Percentiles rank a stretch among this genome's conserved stretches.
phyloP scores from a whole-genome alignment of 2,888 invertebrate genomes.

The Serripes groenlandicus region DNA sequence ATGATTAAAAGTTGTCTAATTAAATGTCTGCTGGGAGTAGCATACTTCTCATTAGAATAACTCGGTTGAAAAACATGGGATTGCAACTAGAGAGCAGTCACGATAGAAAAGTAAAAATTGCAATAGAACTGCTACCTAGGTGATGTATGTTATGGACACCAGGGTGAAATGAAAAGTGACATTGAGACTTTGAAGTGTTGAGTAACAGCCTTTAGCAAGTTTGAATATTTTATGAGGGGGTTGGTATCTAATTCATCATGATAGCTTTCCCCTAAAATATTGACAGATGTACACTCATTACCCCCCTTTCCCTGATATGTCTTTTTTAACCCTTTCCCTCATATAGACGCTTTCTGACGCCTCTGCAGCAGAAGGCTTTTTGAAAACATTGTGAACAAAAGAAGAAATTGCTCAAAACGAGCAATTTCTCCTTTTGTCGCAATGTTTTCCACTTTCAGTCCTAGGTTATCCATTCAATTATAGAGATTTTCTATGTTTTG shows the following conservation, averaged over 20 bases:
- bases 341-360: too few relatives aligned
- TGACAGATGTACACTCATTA: not conserved
- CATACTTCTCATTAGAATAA: too few relatives aligned
- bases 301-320: too few relatives aligned
- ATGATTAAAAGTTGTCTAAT: too few relatives aligned
- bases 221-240: conserved; percentile 55
- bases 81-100: too few relatives aligned
- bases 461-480: too few relatives aligned
- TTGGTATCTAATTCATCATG: conserved; percentile 35
- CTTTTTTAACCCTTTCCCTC: not conserved
- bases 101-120: too few relatives aligned
- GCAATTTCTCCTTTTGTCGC: conserved; percentile 7
- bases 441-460: not conserved
- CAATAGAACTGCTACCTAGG: not conserved
- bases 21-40: too few relatives aligned
- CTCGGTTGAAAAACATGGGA: too few relatives aligned
- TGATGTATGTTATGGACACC: not conserved
- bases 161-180: not conserved
- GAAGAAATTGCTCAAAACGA: conserved; percentile 1
- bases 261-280: conserved; percentile 5
- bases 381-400: not conserved
- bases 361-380: not conserved
- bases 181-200: conserved; percentile 10
- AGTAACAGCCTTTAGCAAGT: conserved; percentile 32
- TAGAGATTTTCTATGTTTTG: too few relatives aligned